These are phyloP conservation scores for Folsomia candida DNA, from an alignment of 2,888 invertebrate species.

Conservation along the genomic window DNA sequence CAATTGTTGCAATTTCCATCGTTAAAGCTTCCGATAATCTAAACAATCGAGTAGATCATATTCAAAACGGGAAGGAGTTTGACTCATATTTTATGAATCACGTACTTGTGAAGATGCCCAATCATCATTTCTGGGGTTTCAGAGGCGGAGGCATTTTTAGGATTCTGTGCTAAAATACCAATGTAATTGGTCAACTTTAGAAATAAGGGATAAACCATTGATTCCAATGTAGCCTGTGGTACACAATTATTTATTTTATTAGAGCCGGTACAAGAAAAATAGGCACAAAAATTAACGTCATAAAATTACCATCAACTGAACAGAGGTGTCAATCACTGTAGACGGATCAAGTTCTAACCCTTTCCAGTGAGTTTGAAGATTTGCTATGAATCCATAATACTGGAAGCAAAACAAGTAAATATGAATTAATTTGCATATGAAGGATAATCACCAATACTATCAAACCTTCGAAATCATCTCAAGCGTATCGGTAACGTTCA, in stretches of 20 bases:
- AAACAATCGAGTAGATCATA: not conserved
- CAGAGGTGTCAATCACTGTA: not conserved
- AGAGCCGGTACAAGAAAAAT: not conserved
- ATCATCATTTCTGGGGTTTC: not conserved
- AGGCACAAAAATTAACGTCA: not conserved
- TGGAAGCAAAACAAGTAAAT: not conserved
- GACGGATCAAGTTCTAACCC: not conserved
- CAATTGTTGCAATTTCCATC: slow-evolving; percentile 33
- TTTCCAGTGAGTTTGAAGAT: slow-evolving; percentile 3
- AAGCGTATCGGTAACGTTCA: not conserved
- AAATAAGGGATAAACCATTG: slow-evolving; percentile 13
- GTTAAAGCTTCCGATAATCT: slow-evolving; percentile 31
- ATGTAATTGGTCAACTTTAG: slow-evolving; percentile 8
- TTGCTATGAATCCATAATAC: slow-evolving; percentile 10
- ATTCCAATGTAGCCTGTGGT: slow-evolving; percentile 11
- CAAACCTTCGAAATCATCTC: slow-evolving; percentile 6
- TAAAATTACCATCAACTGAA: slow-evolving; percentile 9
- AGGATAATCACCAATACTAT: not conserved
- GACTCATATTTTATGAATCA: not conserved
- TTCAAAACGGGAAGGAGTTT: not conserved
- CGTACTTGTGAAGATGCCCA: not conserved
- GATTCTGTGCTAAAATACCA: not conserved
- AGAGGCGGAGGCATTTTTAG: not conserved
- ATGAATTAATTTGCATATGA: no score
- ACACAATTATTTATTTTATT: not conserved